Conservation (phyloP, 1,140 invertebrate genomes). For the Orius insidiosus region DNA sequence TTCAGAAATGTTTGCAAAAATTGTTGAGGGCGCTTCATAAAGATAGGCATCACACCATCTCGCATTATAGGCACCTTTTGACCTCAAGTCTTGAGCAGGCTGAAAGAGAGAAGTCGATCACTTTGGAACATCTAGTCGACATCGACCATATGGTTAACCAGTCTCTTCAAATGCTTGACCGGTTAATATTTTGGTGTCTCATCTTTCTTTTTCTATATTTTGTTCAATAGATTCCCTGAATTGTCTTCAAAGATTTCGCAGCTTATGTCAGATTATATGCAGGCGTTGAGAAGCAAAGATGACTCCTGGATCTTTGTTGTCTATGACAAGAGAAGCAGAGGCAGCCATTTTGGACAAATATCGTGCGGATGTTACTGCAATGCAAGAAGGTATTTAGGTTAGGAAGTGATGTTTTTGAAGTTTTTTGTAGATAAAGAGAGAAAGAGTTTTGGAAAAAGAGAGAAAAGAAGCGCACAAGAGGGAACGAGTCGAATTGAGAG, state of each 20-base stretch:
- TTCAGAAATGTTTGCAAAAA: conserved; percentile 85
- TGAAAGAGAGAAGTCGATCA: conserved; percentile 68
- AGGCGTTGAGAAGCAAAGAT: conserved; percentile 69
- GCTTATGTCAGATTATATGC: conserved; percentile 77
- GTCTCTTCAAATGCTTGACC: conserved; percentile 69
- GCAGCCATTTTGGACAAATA: conserved; percentile 72
- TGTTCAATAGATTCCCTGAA: conserved; percentile 45
- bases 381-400: conserved; percentile 39
- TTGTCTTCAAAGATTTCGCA: conserved; percentile 70
- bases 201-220: neutral
- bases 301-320: conserved; percentile 68
- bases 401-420: neutral
- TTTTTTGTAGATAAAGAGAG: conserved; percentile 45
- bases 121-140: conserved; percentile 66
- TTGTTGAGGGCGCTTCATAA: conserved; percentile 78
- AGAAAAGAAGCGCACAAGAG: conserved; percentile 65
- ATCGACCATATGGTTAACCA: conserved; percentile 87
- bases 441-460: conserved; percentile 58
- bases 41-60: conserved; percentile 87
- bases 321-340: conserved; percentile 71
- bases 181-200: conserved; percentile 26
- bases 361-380: conserved; percentile 52
- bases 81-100: conserved; percentile 68
- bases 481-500: conserved; percentile 57
- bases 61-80: conserved; percentile 81